A percentile compares a stretch with the other conserved stretches of the same genome.
These are phyloP conservation scores for Chrysodeixis includens DNA, from an alignment of 2,888 invertebrate genomes.

Conservation along the genomic window DNA sequence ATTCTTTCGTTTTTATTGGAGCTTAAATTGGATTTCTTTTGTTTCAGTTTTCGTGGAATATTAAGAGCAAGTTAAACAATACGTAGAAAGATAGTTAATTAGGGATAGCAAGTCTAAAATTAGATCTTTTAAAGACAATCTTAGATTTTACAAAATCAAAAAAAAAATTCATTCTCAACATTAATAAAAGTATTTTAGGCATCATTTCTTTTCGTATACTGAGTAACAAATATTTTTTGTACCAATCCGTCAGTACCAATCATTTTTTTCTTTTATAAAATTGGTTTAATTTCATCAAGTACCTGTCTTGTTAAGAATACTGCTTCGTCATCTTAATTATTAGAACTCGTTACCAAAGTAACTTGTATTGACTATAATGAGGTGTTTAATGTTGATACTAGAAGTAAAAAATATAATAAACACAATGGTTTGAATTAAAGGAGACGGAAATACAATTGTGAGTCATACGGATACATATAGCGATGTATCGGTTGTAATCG, in stretches of 20 bases:
- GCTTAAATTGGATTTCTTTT: too few relatives aligned
- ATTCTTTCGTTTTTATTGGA: too few relatives aligned
- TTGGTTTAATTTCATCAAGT: background rate
- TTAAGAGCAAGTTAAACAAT: background rate
- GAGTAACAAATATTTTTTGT: background rate
- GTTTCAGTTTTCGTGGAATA: too few relatives aligned
- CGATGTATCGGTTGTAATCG: too few relatives aligned
- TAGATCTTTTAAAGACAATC: too few relatives aligned
- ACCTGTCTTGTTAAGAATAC: constrained; percentile 6
- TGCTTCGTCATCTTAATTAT: constrained; percentile 31
- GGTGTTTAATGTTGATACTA: constrained; percentile 15
- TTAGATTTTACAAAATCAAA: too few relatives aligned
- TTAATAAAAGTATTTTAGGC: background rate
- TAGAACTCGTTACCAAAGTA: background rate
- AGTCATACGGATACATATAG: constrained; percentile 16
- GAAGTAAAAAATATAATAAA: constrained; percentile 23
- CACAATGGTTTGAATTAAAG: constrained; percentile 22
- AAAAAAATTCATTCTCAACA: too few relatives aligned
- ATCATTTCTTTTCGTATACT: background rate
- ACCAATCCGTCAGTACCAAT: background rate
- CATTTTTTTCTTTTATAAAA: background rate
- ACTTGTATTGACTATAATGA: constrained; percentile 11
- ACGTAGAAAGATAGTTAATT: background rate
- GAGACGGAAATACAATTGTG: constrained; percentile 27
- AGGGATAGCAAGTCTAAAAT: background rate